A percentile compares a stretch with the other conserved stretches of the same genome.
phyloP scores from a whole-genome alignment of 2,888 invertebrate genomes.

The Dromius quadrimaculatus region DNA sequence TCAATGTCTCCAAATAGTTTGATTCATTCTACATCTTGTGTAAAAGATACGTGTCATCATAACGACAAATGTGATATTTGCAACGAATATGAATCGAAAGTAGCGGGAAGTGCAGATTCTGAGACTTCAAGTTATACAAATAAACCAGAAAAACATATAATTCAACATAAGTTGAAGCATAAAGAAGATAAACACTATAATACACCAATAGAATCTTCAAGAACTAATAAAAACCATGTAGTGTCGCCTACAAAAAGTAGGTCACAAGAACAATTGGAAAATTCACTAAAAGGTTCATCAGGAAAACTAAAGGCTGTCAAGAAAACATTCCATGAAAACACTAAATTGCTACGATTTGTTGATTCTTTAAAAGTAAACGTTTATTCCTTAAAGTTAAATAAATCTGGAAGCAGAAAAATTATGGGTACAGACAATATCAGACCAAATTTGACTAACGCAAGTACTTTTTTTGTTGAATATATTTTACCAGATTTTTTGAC shows the following conservation, averaged over 20 bases:
- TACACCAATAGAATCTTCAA: too few species aligned
- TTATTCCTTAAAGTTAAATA: constrained; percentile 65
- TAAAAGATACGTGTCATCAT: constrained; percentile 21
- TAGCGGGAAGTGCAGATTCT: constrained; percentile 13
- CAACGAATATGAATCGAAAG: constrained; percentile 58
- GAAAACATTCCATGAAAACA: constrained; percentile 28
- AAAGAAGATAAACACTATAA: constrained; percentile 3
- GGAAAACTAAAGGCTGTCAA: constrained; percentile 4
- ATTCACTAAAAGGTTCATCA: neutral
- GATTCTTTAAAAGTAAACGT: constrained; percentile 66
- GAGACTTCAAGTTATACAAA: neutral
- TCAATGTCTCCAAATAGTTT: constrained; percentile 60
- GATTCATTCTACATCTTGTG: constrained; percentile 31
- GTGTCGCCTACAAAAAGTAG: neutral
- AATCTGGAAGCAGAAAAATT: constrained; percentile 66
- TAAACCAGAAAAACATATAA: neutral
- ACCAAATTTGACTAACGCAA: constrained; percentile 56
- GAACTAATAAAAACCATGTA: too few species aligned
- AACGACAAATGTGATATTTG: constrained; percentile 61
- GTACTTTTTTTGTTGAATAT: constrained; percentile 68
- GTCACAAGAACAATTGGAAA: neutral
- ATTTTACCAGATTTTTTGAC: constrained; percentile 62
- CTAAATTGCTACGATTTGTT: constrained; percentile 60
- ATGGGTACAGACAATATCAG: constrained; percentile 57
- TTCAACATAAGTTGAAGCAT: neutral